Percentiles rank a stretch among this genome's conserved stretches.
phyloP scores from a whole-genome alignment of 1,140 invertebrate species.

The Drosophila azteca region DNA sequence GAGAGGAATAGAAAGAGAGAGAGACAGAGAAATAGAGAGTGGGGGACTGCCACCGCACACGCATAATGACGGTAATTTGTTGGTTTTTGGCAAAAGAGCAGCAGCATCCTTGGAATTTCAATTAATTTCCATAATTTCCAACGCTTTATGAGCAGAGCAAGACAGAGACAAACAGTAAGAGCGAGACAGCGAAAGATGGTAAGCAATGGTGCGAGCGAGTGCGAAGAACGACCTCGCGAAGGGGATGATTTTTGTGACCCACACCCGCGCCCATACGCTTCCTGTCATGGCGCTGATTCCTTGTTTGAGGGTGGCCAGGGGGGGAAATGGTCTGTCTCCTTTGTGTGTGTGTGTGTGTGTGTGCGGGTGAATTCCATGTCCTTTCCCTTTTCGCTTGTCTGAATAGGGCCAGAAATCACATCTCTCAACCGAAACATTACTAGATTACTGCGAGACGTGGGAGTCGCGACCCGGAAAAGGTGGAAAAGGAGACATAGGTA shows the following conservation, averaged over 20 bases:
- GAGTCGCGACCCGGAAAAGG: background rate
- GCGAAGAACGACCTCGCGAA: slow-evolving; percentile 5
- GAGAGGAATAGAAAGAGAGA: background rate
- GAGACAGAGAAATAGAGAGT: background rate
- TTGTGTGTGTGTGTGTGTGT: slow-evolving; percentile 11
- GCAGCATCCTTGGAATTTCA: slow-evolving; percentile 82
- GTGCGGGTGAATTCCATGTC: slow-evolving; percentile 3
- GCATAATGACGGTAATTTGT: slow-evolving; percentile 83
- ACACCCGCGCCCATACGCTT: too few relatives aligned
- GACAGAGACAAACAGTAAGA: slow-evolving; percentile 35
- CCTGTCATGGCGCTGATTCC: background rate
- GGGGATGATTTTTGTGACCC: slow-evolving; percentile 49
- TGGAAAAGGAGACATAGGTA: background rate
- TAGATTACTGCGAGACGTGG: background rate
- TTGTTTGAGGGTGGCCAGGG: background rate
- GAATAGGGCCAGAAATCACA: too few relatives aligned
- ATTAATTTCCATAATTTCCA: slow-evolving; percentile 84
- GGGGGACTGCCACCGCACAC: slow-evolving; percentile 9
- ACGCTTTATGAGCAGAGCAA: slow-evolving; percentile 72
- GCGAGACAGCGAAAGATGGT: too few relatives aligned
- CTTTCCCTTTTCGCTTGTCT: too few relatives aligned
- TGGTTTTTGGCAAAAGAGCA: slow-evolving; percentile 80
- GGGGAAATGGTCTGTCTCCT: slow-evolving; percentile 1
- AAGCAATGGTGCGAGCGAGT: slow-evolving; percentile 13
- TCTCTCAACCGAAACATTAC: slow-evolving; percentile 2